Conservation (phyloP, 2,797 vertebrate genomes). For the Tenualosa thibaudeaui region DNA sequence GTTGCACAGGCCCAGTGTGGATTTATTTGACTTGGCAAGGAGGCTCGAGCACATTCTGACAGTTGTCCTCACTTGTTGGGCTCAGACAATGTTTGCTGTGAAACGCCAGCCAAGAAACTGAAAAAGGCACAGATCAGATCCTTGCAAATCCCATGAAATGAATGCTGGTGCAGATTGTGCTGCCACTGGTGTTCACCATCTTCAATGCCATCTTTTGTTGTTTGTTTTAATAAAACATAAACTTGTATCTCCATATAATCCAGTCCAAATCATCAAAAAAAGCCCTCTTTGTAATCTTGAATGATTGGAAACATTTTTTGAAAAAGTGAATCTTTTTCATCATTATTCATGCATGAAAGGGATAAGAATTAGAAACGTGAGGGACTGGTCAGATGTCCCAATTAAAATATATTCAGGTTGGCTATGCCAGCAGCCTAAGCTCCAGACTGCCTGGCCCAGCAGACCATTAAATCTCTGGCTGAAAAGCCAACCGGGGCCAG, state of each 20-base stretch:
- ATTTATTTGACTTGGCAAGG: constrained; percentile 17
- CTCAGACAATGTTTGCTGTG: not conserved
- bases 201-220: not conserved
- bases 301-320: too few species aligned
- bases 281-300: not conserved
- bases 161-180: not conserved
- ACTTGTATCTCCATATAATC: not conserved
- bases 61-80: constrained; percentile 17
- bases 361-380: not conserved
- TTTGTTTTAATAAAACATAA: not conserved
- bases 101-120: not conserved
- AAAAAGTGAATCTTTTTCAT: not conserved
- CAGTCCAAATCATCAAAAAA: not conserved
- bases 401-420: not conserved
- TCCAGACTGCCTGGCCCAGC: not conserved
- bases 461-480: constrained; percentile 22
- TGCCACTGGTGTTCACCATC: not conserved
- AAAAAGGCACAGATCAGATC: not conserved
- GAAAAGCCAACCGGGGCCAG: not conserved
- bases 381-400: not conserved
- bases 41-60: constrained; percentile 4
- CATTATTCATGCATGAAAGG: not conserved
- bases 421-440: not conserved
- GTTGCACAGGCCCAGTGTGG: not conserved
- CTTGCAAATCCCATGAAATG: not conserved